Evolutionary conservation across 2,113 vertebrate species (phyloP), one percentile per base, ranked within the genome.

Genomic region (Mastomys coucha): DNA sequence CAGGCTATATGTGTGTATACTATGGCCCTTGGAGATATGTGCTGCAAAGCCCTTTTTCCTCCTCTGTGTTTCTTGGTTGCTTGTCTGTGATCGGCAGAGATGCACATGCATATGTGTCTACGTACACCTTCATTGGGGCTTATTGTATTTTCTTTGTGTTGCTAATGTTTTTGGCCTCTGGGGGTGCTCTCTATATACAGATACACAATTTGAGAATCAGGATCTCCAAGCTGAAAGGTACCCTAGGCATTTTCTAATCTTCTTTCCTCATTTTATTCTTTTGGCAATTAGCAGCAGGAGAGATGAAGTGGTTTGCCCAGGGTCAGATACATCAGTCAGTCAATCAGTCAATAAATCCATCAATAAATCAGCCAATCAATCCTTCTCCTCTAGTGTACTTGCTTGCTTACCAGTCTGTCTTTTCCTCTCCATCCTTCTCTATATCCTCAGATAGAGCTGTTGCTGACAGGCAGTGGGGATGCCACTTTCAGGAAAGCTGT

Each of bases 161-260:
- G 76, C 88, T 97, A 92, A 96, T 93, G 92, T 92, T 85, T 96
- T 91, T 97, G 96, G 93, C 97, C 98, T 98, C 97, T 98, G 92
- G 98, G 96, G 96, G 97, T 96, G 97, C 98, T 98, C 65, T 97
- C 24, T 96, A 95, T 94, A 97, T 97, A 97, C 94, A 96, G 96
- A 97, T 97, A 49, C n/a, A n/a, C 91, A 96, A 93, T 96, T 93
- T 65, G 91, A 95, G 96, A 97, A 95, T 92, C 88, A 82, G 42
- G 63, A 89, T 97, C 96, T 95, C 93, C 82, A 95, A 86, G 69
- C 69, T 84, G 96, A 90, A 96, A 96, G 91, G 75, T 95, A 92
- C 80, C 11, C 45, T 93, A 91, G 73, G 49, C 78, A 65, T 88
- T 76, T 97, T 95, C 28, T 49, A 93, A 93, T 84, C 81, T 60